phyloP scores from a whole-genome alignment of 2,888 invertebrate species.

The Ornithoptera priamus region DNA sequence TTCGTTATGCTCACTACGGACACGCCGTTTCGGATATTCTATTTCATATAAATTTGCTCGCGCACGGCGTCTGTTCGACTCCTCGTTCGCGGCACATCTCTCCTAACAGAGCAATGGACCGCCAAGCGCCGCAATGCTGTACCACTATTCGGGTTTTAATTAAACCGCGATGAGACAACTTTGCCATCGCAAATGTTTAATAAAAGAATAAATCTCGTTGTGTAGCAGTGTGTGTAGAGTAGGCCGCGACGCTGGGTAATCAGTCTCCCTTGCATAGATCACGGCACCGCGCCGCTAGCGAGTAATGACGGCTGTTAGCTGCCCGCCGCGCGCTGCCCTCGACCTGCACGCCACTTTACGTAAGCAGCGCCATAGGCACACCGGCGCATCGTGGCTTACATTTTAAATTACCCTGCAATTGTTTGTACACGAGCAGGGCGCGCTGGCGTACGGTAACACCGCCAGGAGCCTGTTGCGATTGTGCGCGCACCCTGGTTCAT shows the following conservation, averaged over 20 bases:
- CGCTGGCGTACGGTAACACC: background rate
- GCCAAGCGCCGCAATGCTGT: too few relatives aligned
- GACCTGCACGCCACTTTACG: constrained; percentile 56
- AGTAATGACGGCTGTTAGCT: constrained; percentile 54
- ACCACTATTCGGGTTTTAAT: too few relatives aligned
- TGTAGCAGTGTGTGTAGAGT: too few relatives aligned
- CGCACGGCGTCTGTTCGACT: background rate
- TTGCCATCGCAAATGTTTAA: too few relatives aligned
- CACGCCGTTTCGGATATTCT: background rate
- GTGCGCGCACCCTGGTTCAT: background rate
- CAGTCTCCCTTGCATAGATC: constrained; percentile 30
- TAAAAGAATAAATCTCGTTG: too few relatives aligned
- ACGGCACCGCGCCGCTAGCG: constrained; percentile 38
- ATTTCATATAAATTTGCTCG: background rate
- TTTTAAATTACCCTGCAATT: constrained; percentile 17
- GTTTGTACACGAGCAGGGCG: constrained; percentile 7
- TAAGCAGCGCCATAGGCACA: constrained; percentile 47
- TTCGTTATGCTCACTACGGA: constrained; percentile 35
- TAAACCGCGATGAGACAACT: too few relatives aligned
- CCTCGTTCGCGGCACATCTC: background rate
- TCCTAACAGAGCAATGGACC: background rate
- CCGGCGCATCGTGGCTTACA: constrained; percentile 26
- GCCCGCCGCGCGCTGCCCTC: constrained; percentile 47
- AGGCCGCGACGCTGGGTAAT: background rate
- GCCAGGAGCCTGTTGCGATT: constrained; percentile 3